These are phyloP conservation scores for Stylophora pistillata DNA, from an alignment of 64 coral and sea anemone genomes.

Conservation along the genomic window DNA sequence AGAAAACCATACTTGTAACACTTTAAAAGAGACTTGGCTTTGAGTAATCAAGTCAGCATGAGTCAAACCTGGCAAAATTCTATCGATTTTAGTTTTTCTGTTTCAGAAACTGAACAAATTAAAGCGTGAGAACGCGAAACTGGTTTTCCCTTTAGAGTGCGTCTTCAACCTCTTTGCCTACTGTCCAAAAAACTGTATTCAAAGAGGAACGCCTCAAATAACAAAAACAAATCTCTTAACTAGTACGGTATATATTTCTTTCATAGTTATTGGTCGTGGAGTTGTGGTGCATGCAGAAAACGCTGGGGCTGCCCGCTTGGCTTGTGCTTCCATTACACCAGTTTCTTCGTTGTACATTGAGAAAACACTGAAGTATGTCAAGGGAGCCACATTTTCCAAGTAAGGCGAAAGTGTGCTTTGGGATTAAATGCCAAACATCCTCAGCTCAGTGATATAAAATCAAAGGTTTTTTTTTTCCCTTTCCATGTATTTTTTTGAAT, in stretches of 20 bases:
- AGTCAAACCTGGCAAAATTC: too few species aligned
- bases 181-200: neutral
- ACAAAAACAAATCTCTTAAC: neutral
- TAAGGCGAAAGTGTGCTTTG: constrained; percentile 21
- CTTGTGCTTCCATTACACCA: constrained; percentile 81
- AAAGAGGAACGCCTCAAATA: neutral
- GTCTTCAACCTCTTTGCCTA: too few species aligned
- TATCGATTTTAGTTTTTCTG: too few species aligned
- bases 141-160: too few species aligned
- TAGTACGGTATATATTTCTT: neutral
- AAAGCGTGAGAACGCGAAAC: too few species aligned
- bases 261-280: constrained; percentile 79
- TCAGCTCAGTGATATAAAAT: neutral
- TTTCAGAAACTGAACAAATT: too few species aligned
- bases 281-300: constrained; percentile 68
- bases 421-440: neutral
- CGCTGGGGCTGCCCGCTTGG: constrained; percentile 61
- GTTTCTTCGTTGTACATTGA: constrained; percentile 21
- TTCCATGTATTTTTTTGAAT: neutral
- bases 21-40: neutral
- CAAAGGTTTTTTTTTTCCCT: neutral
- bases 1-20: neutral
- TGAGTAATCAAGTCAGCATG: neutral
- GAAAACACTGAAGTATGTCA: constrained; percentile 50
- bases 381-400: constrained; percentile 50